Base-by-base conservation (phyloP, 2,113 vertebrate species). In the Albula goreensis region DNA sequence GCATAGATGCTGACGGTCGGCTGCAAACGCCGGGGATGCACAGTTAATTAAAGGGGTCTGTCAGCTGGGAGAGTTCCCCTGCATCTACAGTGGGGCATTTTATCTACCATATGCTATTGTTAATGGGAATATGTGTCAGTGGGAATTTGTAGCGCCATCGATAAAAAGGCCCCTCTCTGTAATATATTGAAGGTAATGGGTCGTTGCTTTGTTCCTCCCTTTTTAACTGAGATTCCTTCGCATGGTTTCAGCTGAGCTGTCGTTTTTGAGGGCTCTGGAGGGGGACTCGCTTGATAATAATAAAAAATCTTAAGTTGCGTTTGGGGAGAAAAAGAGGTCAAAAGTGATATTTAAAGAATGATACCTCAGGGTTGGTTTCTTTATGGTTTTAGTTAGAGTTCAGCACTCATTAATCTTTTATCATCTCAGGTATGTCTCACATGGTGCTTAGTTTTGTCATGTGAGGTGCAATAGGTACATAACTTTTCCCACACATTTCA, bases 1-100 rank as follows among this genome's bases (percentile, higher is more conserved):
- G 51, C 85, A 93, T 91, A 94, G 90, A 93, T 94, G 95, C 95
- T 95, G 94, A 95, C 93, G 92, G 92, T 88, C 92, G 91, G 88
- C 89, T 86, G 89, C 89, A 85, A 63, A 85, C 87, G 91, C 90
- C 91, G 9, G 91, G 88, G 88, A 90, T 87, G 90, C 91, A 88
- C 92, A 83, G 91, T 94, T 95, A 93, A 95, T 94, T 93, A 87
- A 90, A 84, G 86, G 90, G 87, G 90, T 87, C 89, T 90, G 94
- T 94, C 93, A 92, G 91, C 88, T 85, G 86, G 86, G 87, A 87
- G 89, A 89, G 89, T 90, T 92, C 86, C 87, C 89, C 86, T 89
- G 92, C 92, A 91, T 90, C 92, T 82, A 88, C 77, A 86, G 80
- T 31, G 74, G 85, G 90, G 82, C 88, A 87, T 81, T 89, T 89